Evolutionary conservation across 2,113 vertebrate genomes (phyloP).

Genomic region (Gymnocephalus cernua): DNA sequence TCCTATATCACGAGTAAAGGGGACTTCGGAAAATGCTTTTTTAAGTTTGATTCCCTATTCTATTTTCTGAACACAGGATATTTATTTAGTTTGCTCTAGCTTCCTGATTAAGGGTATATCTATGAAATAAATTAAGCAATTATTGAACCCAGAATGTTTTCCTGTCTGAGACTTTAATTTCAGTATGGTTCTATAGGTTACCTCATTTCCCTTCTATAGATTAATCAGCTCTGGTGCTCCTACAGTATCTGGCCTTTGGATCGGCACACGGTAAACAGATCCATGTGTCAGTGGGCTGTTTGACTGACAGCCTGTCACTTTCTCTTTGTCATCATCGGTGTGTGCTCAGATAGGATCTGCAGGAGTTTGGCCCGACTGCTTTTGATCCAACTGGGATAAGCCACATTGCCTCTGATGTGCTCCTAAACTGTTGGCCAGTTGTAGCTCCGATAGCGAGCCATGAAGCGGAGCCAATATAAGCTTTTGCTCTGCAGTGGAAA

Average conservation of each 20-base stretch:
- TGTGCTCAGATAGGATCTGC: constrained; percentile 79
- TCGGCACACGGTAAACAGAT: constrained; percentile 77
- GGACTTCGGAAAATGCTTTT: neutral
- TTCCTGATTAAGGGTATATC: neutral
- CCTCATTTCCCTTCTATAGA: constrained; percentile 61
- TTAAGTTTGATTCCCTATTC: constrained; percentile 17
- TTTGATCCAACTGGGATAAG: constrained; percentile 74
- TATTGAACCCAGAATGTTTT: constrained; percentile 29
- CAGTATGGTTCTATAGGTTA: constrained; percentile 38
- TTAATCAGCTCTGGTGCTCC: constrained; percentile 60
- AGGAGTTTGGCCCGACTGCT: constrained; percentile 48
- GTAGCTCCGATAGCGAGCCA: constrained; percentile 40
- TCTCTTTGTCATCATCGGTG: constrained; percentile 68
- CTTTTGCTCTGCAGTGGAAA: constrained; percentile 36
- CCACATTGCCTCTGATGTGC: constrained; percentile 51
- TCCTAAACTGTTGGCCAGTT: constrained; percentile 50
- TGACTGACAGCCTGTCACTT: constrained; percentile 85
- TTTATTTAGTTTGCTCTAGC: constrained; percentile 1
- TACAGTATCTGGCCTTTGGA: constrained; percentile 77
- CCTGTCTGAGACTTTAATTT: constrained; percentile 41
- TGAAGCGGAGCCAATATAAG: constrained; percentile 50
- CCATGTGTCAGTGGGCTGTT: constrained; percentile 77
- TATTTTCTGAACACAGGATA: constrained; percentile 2
- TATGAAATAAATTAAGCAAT: constrained; percentile 15
- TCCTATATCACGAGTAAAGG: constrained; percentile 17